phyloP scores from a whole-genome alignment of 2,888 invertebrate genomes.

The Athetis lepigone region DNA sequence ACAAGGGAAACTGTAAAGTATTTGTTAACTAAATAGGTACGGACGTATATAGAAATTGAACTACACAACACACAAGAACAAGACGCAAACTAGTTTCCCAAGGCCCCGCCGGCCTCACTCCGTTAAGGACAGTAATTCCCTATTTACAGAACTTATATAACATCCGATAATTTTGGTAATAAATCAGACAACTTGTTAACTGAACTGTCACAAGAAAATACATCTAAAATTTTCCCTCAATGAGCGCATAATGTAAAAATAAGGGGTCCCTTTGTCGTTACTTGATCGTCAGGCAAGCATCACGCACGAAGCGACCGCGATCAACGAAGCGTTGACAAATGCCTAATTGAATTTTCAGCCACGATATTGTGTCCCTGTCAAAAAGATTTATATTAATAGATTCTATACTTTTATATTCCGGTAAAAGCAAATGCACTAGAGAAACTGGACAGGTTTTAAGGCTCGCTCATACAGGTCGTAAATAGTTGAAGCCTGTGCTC shows the following conservation, averaged over 20 bases:
- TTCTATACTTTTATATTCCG: conserved; percentile 45
- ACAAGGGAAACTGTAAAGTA: conserved; percentile 10
- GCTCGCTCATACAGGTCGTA: conserved; percentile 37
- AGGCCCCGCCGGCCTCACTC: conserved; percentile 23
- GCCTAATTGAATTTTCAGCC: conserved; percentile 86
- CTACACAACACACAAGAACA: conserved; percentile 35
- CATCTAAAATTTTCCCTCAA: conserved; percentile 49
- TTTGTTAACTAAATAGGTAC: conserved; percentile 12
- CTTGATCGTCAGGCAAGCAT: conserved; percentile 72
- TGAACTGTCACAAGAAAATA: conserved; percentile 61
- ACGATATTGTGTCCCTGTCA: conserved; percentile 75
- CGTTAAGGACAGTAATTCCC: conserved; percentile 52
- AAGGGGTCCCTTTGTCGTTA: conserved; percentile 72
- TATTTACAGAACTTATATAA: conserved; percentile 60
- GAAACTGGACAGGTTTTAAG: conserved; percentile 34
- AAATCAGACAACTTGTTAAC: conserved; percentile 69
- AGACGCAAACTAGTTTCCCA: conserved; percentile 39
- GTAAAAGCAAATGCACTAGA: conserved; percentile 38
- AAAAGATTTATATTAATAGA: conserved; percentile 76
- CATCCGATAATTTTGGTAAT: conserved; percentile 64
- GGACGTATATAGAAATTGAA: conserved; percentile 14
- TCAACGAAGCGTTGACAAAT: conserved; percentile 83
- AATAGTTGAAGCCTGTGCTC: conserved; percentile 44
- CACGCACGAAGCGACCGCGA: conserved; percentile 78
- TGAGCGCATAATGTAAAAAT: conserved; percentile 77